Evolutionary conservation across 2,113 vertebrate species (phyloP), one percentile per base, ranked within the genome.

Genomic region (Epinephelus fuscoguttatus): DNA sequence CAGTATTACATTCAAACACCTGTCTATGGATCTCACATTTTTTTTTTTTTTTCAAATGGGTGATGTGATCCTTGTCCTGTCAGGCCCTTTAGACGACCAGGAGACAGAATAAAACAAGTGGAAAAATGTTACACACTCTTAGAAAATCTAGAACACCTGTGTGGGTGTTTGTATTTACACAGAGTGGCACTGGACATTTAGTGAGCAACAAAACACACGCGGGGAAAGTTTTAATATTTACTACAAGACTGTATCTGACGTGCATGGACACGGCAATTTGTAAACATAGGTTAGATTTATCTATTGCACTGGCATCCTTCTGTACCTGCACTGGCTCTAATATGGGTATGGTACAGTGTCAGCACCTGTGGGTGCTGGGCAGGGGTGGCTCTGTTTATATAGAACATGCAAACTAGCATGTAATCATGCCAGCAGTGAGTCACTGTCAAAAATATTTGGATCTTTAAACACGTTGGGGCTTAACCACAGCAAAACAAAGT

Each of bases 1-100:
- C 85, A 75, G 86, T 90, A 71, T 93, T 94, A 95, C 94, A 95
- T 94, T 95, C 93, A 94, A 94, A 94, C 92, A 90, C 87, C 86
- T 76, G 84, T 91, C 90, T 88, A 80, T 81, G 66, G 90, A 90
- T 85, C 74, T 87, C 72, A 75, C 66, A 76, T 82, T 80, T 86
- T 42, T 42, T 70, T 85, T 13, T 30, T 30, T 30, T 30, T 30
- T 30, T 4, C 1, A 1, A 81, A 87, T 66, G 30, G 27, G 33
- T 79, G 82, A 71, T 75, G 61, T 55, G 52, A 82, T 73, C 74
- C 70, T 71, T 82, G 70, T 87, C 70, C 88, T 50, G 80, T 60
- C 80, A 33, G 85, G 76, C 45, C 66, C n/a, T 60, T 75, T 47
- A 52, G 70, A 62, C 60, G 70, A 86, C 59, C 80, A 59, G 56